phyloP scores from a whole-genome alignment of 2,113 vertebrate species.

The Peromyscus californicus region DNA sequence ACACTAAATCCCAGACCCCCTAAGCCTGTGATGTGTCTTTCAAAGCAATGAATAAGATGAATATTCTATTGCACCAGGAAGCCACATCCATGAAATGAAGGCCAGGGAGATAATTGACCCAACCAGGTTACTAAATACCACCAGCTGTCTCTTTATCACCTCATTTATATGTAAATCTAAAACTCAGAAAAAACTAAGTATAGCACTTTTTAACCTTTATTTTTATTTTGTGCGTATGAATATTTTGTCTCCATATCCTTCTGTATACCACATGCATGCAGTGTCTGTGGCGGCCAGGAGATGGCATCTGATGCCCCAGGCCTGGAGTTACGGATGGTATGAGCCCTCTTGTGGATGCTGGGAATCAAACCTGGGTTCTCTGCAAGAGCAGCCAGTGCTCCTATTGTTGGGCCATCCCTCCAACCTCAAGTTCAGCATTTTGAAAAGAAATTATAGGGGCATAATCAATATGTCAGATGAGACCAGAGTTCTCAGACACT shows the following conservation, averaged over 20 bases:
- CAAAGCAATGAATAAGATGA: not conserved
- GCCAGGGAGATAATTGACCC: not conserved
- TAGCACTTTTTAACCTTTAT: not conserved
- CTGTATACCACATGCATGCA: not conserved
- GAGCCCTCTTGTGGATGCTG: not conserved
- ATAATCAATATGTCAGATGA: not conserved
- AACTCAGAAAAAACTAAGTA: not conserved
- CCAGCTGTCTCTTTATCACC: not conserved
- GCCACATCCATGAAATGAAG: not conserved
- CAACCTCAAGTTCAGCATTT: not conserved
- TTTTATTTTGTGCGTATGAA: not conserved
- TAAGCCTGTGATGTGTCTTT: not conserved
- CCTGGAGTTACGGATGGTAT: not conserved
- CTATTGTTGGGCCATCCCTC: not conserved
- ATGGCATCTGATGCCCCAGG: not conserved
- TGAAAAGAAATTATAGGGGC: not conserved
- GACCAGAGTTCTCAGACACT: not conserved
- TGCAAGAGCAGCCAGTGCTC: not conserved
- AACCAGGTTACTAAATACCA: not conserved
- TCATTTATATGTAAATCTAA: not conserved
- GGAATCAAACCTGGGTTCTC: not conserved
- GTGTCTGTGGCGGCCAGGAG: not conserved
- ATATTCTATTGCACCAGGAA: not conserved
- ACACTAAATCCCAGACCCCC: not conserved
- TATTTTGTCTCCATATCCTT: not conserved